Evolutionary conservation across 2,113 vertebrate species (phyloP), one percentile per base, ranked within the genome.

Genomic region (Charina bottae): DNA sequence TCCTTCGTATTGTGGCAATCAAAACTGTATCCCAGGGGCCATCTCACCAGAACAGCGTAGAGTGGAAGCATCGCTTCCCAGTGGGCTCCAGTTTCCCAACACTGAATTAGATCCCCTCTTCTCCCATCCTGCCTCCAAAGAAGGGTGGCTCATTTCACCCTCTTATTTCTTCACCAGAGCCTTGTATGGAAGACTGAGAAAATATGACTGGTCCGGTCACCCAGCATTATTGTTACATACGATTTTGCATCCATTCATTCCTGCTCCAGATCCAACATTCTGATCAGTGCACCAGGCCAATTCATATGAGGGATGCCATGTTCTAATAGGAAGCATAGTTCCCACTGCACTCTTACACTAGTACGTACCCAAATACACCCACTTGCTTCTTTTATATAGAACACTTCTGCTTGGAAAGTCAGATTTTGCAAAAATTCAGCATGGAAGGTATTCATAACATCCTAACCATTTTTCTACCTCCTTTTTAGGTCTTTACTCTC

Each of bases 401-500:
- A 21, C 12, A 28, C 9, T 19, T 60, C 85, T 42, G 23, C 28
- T 46, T 11, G 23, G 28, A 37, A 33, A 37, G 54, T 24, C 12
- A 42, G 24, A 11, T 33, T 4, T 11, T 6, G 2, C 19, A 83
- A 58, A 83, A 26, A 62, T 49, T 85, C 42, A 26, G 17, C 10
- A n/a, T 19, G n/a, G 68, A 72, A 24, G 17, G 23, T 58, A n/a
- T 10, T 72, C 11, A 12, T 9, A 5, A 1, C 49, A 17, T 28
- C 58, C 33, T 37, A 78, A 37, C 33, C 42, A 13, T 53, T 53
- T 13, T 26, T 53, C 49, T 93, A 96, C 97, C 94, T 95, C 85
- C 94, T 84, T 97, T 97, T 93, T 92, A 99, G 99, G 98, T 99
- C 86, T 98, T 97, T 72, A 97, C 98, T 28, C 98, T 99, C 94